These are phyloP conservation scores for Zaprionus capensis DNA, from an alignment of 1,140 invertebrate species.

Conservation along the genomic window DNA sequence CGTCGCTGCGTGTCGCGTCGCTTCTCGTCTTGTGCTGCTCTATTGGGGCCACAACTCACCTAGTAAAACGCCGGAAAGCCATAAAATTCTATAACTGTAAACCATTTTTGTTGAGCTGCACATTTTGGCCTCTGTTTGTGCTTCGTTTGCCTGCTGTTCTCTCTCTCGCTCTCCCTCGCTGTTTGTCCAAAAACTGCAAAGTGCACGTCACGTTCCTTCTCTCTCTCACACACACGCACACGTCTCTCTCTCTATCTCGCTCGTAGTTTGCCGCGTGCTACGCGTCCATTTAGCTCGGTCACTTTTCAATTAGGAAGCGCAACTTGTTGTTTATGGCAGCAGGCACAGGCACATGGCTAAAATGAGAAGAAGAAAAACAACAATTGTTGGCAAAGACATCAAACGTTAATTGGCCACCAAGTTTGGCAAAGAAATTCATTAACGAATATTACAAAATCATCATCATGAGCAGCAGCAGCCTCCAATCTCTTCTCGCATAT, in stretches of 20 bases:
- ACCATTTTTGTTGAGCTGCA: conserved; percentile 83
- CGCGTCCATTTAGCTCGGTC: conserved; percentile 69
- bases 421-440: conserved; percentile 41
- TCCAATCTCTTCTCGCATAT: conserved; percentile 11
- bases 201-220: not conserved
- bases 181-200: conserved; percentile 49
- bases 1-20: conserved; percentile 26
- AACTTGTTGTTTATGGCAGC: conserved; percentile 68
- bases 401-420: conserved; percentile 42
- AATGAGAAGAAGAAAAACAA: conserved; percentile 39
- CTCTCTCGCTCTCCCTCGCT: conserved; percentile 26
- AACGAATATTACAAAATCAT: conserved; percentile 49
- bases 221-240: conserved; percentile 16
- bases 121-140: conserved; percentile 70
- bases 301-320: conserved; percentile 76
- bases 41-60: conserved; percentile 79
- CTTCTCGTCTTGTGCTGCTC: conserved; percentile 10
- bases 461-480: conserved; percentile 5
- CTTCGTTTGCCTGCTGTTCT: conserved; percentile 24
- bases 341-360: conserved; percentile 77
- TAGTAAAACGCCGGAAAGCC: conserved; percentile 83
- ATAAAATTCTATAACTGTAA: conserved; percentile 84
- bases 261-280: conserved; percentile 55
- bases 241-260: conserved; percentile 19
- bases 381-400: conserved; percentile 40